Conservation (phyloP, 2,113 vertebrate genomes). For the Balaeniceps rex region DNA sequence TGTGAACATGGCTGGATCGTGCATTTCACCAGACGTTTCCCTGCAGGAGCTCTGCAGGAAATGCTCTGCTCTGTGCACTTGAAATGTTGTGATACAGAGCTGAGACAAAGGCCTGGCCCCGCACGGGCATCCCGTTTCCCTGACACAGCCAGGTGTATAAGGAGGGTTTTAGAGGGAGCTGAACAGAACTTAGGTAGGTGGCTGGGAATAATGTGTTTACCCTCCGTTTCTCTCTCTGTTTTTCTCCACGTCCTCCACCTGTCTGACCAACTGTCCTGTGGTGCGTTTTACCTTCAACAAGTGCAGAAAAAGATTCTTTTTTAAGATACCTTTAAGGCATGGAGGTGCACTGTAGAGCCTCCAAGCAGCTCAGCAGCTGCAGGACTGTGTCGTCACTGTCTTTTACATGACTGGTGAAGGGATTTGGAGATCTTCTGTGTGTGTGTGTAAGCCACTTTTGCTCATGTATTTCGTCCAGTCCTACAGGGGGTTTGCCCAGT, state of each 20-base stretch:
- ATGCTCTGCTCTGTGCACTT: neutral
- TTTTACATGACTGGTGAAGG: neutral
- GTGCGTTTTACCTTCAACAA: neutral
- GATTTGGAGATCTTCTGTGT: neutral
- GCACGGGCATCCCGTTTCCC: neutral
- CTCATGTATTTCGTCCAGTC: neutral
- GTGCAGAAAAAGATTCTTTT: neutral
- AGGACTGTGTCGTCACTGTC: fast-evolving
- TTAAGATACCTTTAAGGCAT: too few relatives aligned
- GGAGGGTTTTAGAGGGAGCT: neutral
- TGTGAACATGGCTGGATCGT: neutral
- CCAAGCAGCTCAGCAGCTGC: neutral
- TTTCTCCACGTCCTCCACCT: neutral
- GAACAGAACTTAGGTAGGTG: neutral
- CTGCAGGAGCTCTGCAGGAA: neutral
- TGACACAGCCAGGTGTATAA: neutral
- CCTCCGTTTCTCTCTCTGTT: neutral
- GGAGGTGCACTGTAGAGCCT: neutral
- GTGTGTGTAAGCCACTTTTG: too few relatives aligned
- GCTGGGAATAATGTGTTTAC: neutral
- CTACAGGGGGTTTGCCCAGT: neutral
- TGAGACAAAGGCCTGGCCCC: neutral
- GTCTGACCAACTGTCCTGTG: neutral
- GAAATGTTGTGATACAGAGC: neutral
- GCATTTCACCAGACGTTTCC: neutral